Percentiles rank a stretch among this genome's conserved stretches.
Conservation (phyloP, 2,113 vertebrate genomes). For the Otolemur garnettii region DNA sequence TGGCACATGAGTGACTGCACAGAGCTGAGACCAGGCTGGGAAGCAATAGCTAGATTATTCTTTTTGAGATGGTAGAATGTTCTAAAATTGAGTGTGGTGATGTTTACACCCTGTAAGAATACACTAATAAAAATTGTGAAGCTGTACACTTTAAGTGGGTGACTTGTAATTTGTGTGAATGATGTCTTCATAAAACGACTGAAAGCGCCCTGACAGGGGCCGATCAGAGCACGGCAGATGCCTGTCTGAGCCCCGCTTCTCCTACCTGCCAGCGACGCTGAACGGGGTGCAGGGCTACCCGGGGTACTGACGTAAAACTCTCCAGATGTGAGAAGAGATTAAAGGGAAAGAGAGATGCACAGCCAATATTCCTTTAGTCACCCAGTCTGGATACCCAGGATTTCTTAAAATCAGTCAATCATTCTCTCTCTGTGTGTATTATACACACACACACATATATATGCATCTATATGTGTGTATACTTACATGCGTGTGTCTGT, state of each 20-base stretch:
- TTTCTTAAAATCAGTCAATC: background rate
- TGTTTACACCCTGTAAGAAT: background rate
- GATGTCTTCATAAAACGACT: background rate
- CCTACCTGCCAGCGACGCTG: background rate
- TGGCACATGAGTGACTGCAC: background rate
- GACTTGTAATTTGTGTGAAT: background rate
- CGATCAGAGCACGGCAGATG: background rate
- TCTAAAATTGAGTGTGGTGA: background rate
- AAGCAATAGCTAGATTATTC: background rate
- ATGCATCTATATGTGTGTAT: no score
- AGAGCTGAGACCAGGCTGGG: background rate
- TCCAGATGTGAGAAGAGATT: background rate
- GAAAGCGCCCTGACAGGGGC: background rate
- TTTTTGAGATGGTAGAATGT: background rate
- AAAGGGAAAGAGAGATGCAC: background rate
- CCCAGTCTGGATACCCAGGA: background rate
- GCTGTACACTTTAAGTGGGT: background rate
- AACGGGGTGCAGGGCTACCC: background rate
- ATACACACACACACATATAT: no score
- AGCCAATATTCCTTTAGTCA: background rate
- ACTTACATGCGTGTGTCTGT: no score
- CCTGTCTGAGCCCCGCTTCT: background rate
- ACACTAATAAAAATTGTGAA: background rate
- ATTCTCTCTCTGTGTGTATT: no score
- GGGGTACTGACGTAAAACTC: background rate